Percentiles rank a stretch among this genome's conserved stretches.
These are phyloP conservation scores for Myiothlypis coronata DNA, from an alignment of 2,797 vertebrate species.

Conservation along the genomic window DNA sequence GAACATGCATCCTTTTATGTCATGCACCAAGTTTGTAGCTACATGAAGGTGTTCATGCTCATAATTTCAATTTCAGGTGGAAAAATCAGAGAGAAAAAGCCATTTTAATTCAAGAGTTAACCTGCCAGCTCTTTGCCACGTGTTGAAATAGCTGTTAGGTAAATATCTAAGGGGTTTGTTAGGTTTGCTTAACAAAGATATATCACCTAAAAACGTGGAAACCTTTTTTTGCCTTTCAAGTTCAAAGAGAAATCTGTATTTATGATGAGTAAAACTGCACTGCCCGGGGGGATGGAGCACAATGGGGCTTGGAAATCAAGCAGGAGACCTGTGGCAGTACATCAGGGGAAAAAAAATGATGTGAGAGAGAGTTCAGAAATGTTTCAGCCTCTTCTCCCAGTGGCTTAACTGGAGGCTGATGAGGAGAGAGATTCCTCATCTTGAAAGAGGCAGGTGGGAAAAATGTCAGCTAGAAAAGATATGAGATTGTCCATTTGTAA, in stretches of 20 bases:
- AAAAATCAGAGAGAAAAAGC: fast-evolving
- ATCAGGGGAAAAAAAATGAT: neutral
- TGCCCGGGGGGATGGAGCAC: neutral
- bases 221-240: neutral
- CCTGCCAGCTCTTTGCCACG: neutral
- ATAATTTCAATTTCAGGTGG: neutral
- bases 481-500: too few species aligned
- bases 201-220: constrained; percentile 6
- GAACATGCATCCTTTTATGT: neutral
- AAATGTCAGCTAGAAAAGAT: neutral
- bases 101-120: neutral
- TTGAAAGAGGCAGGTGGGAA: constrained; percentile 12
- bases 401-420: neutral
- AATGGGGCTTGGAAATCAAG: neutral
- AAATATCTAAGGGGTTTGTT: constrained; percentile 32
- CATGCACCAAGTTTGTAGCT: neutral
- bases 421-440: neutral
- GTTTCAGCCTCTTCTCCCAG: neutral
- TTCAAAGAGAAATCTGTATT: constrained; percentile 45
- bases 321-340: neutral
- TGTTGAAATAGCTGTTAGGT: constrained; percentile 25
- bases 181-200: constrained; percentile 22
- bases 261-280: neutral
- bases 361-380: constrained; percentile 22
- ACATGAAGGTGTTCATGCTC: neutral